Conservation (phyloP, 1,140 invertebrate genomes). For the Anthonomus grandis region DNA sequence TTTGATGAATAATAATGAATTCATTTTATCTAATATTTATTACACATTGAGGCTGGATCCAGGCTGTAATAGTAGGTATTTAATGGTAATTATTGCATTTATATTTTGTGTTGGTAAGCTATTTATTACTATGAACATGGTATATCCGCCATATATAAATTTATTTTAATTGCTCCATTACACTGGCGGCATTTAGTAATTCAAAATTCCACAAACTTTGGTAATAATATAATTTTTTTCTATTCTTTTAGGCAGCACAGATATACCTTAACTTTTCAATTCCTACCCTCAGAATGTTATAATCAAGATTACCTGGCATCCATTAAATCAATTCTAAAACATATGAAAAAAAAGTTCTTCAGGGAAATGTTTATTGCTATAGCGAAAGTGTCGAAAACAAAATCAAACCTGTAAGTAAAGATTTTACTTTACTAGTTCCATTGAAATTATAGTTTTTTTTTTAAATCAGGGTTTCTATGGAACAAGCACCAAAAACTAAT, state of each 20-base stretch:
- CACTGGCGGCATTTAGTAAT: too few species aligned
- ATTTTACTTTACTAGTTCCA: neutral
- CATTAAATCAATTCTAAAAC: constrained; percentile 65
- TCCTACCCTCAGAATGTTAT: constrained; percentile 70
- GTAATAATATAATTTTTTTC: neutral
- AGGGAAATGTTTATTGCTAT: constrained; percentile 56
- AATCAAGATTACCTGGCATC: constrained; percentile 66
- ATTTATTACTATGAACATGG: neutral
- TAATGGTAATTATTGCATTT: too few species aligned
- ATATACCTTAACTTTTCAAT: constrained; percentile 65
- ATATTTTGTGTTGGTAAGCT: too few species aligned
- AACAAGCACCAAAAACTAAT: constrained; percentile 42
- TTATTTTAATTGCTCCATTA: neutral
- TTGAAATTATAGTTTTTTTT: constrained; percentile 7
- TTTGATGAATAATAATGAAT: too few species aligned
- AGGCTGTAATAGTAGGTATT: too few species aligned
- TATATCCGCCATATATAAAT: neutral
- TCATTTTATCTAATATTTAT: too few species aligned
- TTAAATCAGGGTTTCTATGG: constrained; percentile 36
- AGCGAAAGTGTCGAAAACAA: constrained; percentile 44
- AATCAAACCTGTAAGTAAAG: constrained; percentile 37
- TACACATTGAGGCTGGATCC: too few species aligned
- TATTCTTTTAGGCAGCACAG: constrained; percentile 46
- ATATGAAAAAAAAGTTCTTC: constrained; percentile 65
- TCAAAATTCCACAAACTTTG: too few species aligned